A percentile compares a stretch with the other conserved stretches of the same genome.
phyloP scores from a whole-genome alignment of 2,888 invertebrate genomes.

The Leptinotarsa rubiginosa region DNA sequence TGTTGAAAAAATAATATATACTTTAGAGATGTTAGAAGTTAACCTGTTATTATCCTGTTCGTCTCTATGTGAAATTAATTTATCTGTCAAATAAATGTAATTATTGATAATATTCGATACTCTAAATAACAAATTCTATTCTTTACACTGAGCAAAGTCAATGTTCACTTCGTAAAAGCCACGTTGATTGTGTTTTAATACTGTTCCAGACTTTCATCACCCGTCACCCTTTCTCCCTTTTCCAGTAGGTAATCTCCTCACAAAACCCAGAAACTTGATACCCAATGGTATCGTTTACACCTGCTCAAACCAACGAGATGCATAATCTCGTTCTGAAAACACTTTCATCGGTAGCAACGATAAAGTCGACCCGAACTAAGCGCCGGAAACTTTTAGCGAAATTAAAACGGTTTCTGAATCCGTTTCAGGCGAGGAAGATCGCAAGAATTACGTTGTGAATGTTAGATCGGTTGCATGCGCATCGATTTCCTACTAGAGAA shows the following conservation, averaged over 20 bases:
- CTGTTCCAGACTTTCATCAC: background rate
- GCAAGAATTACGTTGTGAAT: background rate
- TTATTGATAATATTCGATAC: too few relatives aligned
- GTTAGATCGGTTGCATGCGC: background rate
- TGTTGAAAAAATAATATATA: too few relatives aligned
- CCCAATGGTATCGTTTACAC: slow-evolving; percentile 14
- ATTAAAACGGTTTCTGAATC: slow-evolving; percentile 14
- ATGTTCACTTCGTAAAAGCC: too few relatives aligned
- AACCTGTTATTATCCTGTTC: too few relatives aligned
- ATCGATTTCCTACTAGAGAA: background rate
- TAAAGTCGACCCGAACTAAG: slow-evolving; percentile 13
- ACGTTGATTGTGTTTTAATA: too few relatives aligned
- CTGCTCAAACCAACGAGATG: background rate
- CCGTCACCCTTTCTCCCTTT: background rate
- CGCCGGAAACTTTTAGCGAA: slow-evolving; percentile 13
- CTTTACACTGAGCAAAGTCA: too few relatives aligned
- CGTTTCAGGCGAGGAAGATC: background rate
- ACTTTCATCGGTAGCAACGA: slow-evolving; percentile 5
- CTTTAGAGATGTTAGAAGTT: too few relatives aligned
- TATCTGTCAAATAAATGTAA: too few relatives aligned
- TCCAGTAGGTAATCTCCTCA: background rate
- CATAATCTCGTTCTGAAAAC: slow-evolving; percentile 8
- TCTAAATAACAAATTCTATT: too few relatives aligned
- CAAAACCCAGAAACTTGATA: background rate
- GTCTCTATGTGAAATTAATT: too few relatives aligned